Base-by-base conservation (phyloP, 2,888 invertebrate species). In the Alentia gelatinosa region DNA sequence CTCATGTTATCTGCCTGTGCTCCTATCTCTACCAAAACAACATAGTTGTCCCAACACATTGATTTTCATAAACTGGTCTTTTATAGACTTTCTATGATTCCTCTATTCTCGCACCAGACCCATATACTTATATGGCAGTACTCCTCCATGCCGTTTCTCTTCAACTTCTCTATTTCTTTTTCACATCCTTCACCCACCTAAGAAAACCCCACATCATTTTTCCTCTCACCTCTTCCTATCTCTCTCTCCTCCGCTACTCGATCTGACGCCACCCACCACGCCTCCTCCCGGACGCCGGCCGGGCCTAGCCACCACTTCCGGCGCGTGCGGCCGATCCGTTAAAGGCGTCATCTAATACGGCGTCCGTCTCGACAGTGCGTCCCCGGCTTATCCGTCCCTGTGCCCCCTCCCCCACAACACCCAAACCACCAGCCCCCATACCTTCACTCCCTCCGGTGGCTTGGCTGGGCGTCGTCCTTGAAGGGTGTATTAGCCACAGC, bases 401-500 rank as follows among this genome's bases (percentile, higher is more conserved):
- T 33, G 12, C 74, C 30, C 74, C 7, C 74, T n/a, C 15, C 74
- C 74, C 74, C 33, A 26, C 33, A 26, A 3, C 74, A 4, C 74
- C 26, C 30, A 26, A 15, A 74, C 74, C 74, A 26, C 74, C 74
- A 33, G 23, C 26, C 68, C 47, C 19, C 23, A 19, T 56, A n/a
- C 56, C 56, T 56, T 1, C 19, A 1, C 56, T 56, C 3, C 56
- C 19, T 68, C 68, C 30, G 26, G 4, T 30, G n/a, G n/a, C 33
- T 12, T 12, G 12, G n/a, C 68, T 30, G 30, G 86, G 40, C 50
- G 23, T 15, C 1, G 1, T 86, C 26, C 86, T 42, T 86, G 42
- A 42, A 86, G 86, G 35, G n/a, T 23, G 47, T 86, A 86, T 86
- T 86, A 86, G 86, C 86, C 86, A 30, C 47, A 1, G 7, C 86